These are phyloP conservation scores for Carabus problematicus DNA, from an alignment of 2,888 invertebrate genomes.

Conservation along the genomic window DNA sequence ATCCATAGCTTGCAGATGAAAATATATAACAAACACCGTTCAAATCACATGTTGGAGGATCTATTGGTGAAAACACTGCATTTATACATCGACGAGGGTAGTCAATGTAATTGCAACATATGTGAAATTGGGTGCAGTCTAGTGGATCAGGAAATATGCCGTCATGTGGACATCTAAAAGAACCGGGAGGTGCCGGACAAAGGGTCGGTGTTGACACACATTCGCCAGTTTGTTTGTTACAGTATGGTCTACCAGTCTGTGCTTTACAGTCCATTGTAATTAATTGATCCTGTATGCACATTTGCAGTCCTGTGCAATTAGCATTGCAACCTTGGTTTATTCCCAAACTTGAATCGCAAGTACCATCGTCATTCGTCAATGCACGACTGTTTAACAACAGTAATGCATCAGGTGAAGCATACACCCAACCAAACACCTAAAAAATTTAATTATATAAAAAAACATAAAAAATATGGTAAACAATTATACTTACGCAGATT, in stretches of 20 bases:
- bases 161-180: constrained; percentile 17
- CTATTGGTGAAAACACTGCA: not conserved
- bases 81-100: not conserved
- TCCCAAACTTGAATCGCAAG: not conserved
- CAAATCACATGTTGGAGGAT: constrained; percentile 1
- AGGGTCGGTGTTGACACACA: not conserved
- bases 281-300: constrained; percentile 7
- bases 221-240: not conserved
- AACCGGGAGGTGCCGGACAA: not conserved
- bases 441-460: too few relatives aligned
- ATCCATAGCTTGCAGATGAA: constrained; percentile 16
- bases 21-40: constrained; percentile 19
- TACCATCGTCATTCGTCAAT: too few relatives aligned
- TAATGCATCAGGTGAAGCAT: too few relatives aligned
- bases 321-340: constrained; percentile 11
- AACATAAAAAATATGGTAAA: too few relatives aligned
- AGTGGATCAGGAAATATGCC: constrained; percentile 15
- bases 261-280: constrained; percentile 13
- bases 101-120: not conserved
- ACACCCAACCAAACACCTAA: too few relatives aligned
- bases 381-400: too few relatives aligned
- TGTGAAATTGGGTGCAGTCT: constrained; percentile 18
- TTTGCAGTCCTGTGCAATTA: constrained; percentile 9
- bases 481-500: too few relatives aligned
- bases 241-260: constrained; percentile 17